Evolutionary conservation across 2,888 invertebrate genomes (phyloP).

Genomic region (Anorthoa munda): DNA sequence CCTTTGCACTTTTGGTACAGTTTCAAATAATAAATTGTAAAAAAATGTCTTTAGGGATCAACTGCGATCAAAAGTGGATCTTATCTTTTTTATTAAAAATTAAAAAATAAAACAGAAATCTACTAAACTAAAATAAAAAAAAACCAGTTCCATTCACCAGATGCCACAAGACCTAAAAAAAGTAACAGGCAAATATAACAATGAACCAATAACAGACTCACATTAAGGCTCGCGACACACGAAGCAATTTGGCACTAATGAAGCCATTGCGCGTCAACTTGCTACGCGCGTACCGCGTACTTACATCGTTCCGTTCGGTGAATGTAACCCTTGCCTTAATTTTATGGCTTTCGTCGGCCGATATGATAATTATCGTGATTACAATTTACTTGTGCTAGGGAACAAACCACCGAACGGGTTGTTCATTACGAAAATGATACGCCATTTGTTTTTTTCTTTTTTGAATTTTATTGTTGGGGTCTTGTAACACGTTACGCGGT

Average conservation of each 20-base stretch:
- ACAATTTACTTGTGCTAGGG: constrained; percentile 70
- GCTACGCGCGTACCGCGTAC: constrained; percentile 17
- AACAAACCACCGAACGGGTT: constrained; percentile 47
- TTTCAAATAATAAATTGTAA: too few species aligned
- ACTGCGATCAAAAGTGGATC: too few species aligned
- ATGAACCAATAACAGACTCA: constrained; percentile 54
- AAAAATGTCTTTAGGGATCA: too few species aligned
- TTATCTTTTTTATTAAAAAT: too few species aligned
- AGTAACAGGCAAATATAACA: constrained; percentile 19
- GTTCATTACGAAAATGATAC: constrained; percentile 64
- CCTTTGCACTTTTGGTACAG: background rate
- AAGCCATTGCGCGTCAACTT: constrained; percentile 76
- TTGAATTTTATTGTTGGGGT: constrained; percentile 29
- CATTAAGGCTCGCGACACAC: constrained; percentile 57
- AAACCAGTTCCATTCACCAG: background rate
- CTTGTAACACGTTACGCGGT: background rate
- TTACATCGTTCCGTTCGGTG: constrained; percentile 76
- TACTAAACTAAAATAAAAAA: background rate
- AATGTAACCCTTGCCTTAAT: constrained; percentile 77
- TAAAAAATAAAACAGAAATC: background rate
- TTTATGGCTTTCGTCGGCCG: constrained; percentile 75
- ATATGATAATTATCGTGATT: constrained; percentile 79
- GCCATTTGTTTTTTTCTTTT: constrained; percentile 29
- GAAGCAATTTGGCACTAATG: constrained; percentile 76
- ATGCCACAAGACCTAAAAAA: constrained; percentile 8